Conservation (phyloP, 2,888 invertebrate species). For the Argyresthia albistria region DNA sequence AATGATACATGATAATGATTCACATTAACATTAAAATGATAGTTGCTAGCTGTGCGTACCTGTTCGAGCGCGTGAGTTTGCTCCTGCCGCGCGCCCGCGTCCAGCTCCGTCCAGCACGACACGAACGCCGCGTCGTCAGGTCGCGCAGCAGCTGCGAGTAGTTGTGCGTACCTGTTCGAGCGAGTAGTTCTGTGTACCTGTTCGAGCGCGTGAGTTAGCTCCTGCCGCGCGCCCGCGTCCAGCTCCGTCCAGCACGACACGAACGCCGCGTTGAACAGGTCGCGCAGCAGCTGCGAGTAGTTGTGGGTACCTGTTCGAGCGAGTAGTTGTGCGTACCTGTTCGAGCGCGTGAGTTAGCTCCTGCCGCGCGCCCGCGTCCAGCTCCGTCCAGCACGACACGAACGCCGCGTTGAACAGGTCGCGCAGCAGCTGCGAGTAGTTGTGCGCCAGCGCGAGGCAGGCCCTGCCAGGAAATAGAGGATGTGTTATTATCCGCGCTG, state of each 20-base stretch:
- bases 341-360: slow-evolving; percentile 90
- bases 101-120: slow-evolving; percentile 97
- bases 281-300: slow-evolving; percentile 92
- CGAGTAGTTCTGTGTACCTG: slow-evolving; percentile 74
- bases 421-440: slow-evolving; percentile 94
- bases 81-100: slow-evolving; percentile 85
- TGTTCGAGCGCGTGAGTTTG: slow-evolving; percentile 88
- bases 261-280: slow-evolving; percentile 98
- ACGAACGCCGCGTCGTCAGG: slow-evolving; percentile 98
- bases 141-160: slow-evolving; percentile 93
- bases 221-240: slow-evolving; percentile 84
- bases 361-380: slow-evolving; percentile 84
- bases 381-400: slow-evolving; percentile 98
- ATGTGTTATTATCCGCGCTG: too few species aligned
- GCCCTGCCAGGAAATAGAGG: slow-evolving; percentile 67
- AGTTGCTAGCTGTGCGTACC: too few species aligned
- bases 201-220: slow-evolving; percentile 87
- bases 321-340: slow-evolving; percentile 76
- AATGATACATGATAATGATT: too few species aligned
- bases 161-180: too few species aligned
- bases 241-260: slow-evolving; percentile 99
- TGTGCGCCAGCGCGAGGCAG: slow-evolving; percentile 93
- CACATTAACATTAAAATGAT: too few species aligned
- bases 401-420: slow-evolving; percentile 99
- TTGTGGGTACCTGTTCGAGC: too few species aligned